Base-by-base conservation (phyloP, 2,888 invertebrate genomes). In the Sarcophaga variegata region DNA sequence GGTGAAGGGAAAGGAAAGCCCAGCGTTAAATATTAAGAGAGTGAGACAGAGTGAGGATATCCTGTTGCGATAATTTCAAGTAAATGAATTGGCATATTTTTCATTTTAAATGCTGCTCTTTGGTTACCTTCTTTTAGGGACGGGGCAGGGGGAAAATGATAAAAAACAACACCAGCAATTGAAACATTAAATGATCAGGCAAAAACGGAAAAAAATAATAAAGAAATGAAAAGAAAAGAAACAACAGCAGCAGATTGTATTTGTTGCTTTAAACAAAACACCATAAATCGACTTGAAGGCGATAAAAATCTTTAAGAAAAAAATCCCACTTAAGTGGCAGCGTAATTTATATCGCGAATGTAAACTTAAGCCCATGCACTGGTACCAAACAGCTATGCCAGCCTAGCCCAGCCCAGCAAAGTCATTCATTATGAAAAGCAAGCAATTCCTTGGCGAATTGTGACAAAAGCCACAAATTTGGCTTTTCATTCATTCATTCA, bases 61-160 rank as follows among this genome's bases (percentile, higher is more conserved):
- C 87, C 82, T 83, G 84, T 83, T 86, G 89, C 91, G 91, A 91
- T 92, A 92, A 92, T 92, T 92, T 91, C 91, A 92, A 92, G 91
- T 90, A 92, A 92, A 92, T 92, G 92, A 92, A 92, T 92, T 92
- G 92, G 92, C 92, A 92, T 90, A 92, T 92, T 92, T 92, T 92
- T 92, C 92, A 92, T 91, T 92, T 91, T 83, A 72, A 79, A 63
- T 12, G 27, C 37, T 25, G 20, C 81, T 66, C 79, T 76, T 76
- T 79, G 82, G 78, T 78, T 80, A 37, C 37, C 37, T 37, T 37
- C 70, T 60, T 67, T 20, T 17, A 37, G 27, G 14, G 0, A 0
- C 1, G 37, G 37, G 10, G 17, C 14, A 54, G 54, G 54, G 11
- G 77, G 72, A 70, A 70, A 72, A 59, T 71, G 70, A 80, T 66